These are phyloP conservation scores for Lerista edwardsae DNA, from an alignment of 2,797 vertebrate genomes.

Conservation along the genomic window DNA sequence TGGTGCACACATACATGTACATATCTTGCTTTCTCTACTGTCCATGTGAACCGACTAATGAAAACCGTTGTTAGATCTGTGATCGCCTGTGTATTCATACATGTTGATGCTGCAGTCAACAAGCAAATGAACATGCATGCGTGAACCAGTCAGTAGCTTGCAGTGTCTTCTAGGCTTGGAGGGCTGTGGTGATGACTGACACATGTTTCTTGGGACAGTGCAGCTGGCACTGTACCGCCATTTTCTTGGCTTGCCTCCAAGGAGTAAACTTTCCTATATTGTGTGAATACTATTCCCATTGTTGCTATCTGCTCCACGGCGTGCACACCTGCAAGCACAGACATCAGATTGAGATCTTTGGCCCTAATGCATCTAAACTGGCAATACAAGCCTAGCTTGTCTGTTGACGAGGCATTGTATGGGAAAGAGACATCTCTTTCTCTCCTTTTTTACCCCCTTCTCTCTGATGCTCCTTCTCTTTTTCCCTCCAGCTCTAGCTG, in stretches of 20 bases:
- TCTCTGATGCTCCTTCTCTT: background rate
- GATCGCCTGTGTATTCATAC: background rate
- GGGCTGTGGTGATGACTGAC: background rate
- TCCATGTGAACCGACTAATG: background rate
- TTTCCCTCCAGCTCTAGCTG: background rate
- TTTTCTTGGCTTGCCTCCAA: background rate
- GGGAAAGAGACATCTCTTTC: background rate
- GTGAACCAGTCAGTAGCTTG: background rate
- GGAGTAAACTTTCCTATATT: background rate
- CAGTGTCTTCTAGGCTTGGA: background rate
- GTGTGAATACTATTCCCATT: background rate
- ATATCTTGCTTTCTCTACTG: background rate
- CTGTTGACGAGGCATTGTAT: background rate
- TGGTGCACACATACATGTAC: background rate
- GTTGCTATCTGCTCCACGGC: background rate
- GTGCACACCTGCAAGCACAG: background rate
- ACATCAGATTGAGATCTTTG: constrained; percentile 3
- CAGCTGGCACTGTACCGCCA: background rate
- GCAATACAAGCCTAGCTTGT: constrained; percentile 13
- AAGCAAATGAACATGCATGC: background rate
- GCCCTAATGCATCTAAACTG: background rate
- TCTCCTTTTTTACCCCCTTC: too few relatives aligned
- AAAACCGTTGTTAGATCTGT: background rate
- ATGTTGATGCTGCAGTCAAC: background rate
- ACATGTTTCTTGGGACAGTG: background rate